Percentiles rank a stretch among this genome's conserved stretches.
phyloP scores from a whole-genome alignment of 1,140 invertebrate genomes.

The Aphelinus certus region DNA sequence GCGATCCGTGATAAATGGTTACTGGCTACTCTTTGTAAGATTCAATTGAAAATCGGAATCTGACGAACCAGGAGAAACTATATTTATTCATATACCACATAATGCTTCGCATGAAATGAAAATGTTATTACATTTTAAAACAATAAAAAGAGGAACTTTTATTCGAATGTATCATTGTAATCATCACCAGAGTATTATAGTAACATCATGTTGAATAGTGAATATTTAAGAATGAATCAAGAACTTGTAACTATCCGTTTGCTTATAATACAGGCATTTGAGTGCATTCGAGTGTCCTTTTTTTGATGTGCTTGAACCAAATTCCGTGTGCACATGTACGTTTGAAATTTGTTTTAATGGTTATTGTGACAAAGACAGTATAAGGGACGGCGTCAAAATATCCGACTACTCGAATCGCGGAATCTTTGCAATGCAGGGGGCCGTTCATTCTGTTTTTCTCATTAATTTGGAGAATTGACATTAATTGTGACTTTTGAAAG shows the following conservation, averaged over 20 bases:
- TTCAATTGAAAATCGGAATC: not conserved
- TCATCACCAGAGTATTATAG: slow-evolving; percentile 51
- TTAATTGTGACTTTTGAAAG: slow-evolving; percentile 12
- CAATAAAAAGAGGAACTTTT: slow-evolving; percentile 60
- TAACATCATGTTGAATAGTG: slow-evolving; percentile 31
- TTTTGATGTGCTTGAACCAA: not conserved
- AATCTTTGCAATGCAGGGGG: not conserved
- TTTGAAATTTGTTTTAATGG: slow-evolving; percentile 21
- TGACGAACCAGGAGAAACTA: not conserved
- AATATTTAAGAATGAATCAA: not conserved
- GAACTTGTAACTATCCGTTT: too few species aligned
- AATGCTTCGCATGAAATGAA: not conserved
- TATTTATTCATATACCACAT: not conserved
- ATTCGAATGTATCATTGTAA: slow-evolving; percentile 64
- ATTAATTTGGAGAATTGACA: slow-evolving; percentile 10
- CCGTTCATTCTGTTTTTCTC: not conserved
- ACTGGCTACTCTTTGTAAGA: not conserved
- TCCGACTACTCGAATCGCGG: slow-evolving; percentile 14
- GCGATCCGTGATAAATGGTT: too few species aligned
- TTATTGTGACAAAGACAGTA: slow-evolving; percentile 39
- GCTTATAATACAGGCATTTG: not conserved
- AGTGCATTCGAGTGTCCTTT: not conserved
- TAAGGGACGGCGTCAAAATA: slow-evolving; percentile 48
- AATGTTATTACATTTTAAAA: not conserved
- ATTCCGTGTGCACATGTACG: not conserved